These are phyloP conservation scores for Proisotoma minuta DNA, from an alignment of 2,888 invertebrate species.

Conservation along the genomic window DNA sequence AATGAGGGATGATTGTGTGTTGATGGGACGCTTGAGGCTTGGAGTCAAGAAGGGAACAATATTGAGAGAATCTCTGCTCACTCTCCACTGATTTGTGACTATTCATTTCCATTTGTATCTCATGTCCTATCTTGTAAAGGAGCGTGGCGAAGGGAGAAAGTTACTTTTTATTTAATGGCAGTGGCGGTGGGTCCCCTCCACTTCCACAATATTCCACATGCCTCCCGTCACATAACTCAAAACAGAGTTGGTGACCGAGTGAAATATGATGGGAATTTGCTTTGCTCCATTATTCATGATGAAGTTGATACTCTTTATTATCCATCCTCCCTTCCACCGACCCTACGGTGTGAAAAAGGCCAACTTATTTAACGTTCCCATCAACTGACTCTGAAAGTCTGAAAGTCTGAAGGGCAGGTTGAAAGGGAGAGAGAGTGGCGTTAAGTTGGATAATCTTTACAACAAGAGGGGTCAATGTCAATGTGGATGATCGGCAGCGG, in stretches of 20 bases:
- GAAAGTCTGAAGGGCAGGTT: conserved; percentile 3
- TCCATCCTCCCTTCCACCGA: neutral
- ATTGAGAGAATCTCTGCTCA: no score
- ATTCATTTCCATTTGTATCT: no score
- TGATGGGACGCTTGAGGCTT: no score
- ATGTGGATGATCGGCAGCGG: conserved; percentile 12
- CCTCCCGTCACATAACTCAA: conserved; percentile 39
- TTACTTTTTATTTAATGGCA: no score
- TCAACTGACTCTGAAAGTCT: neutral
- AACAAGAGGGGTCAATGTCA: no score
- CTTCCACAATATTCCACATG: no score
- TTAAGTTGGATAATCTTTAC: conserved; percentile 46
- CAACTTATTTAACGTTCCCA: neutral
- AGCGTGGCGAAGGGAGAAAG: neutral
- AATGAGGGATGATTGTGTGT: no score
- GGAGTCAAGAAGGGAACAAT: no score
- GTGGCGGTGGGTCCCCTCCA: conserved; percentile 9
- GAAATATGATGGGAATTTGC: conserved; percentile 30
- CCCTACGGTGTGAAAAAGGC: neutral
- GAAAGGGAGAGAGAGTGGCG: conserved; percentile 28
- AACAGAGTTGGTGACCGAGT: conserved; percentile 31
- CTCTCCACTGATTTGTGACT: no score
- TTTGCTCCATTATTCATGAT: neutral
- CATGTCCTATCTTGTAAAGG: neutral
- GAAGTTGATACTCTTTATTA: neutral